These are phyloP conservation scores for Brachionus manjavacas DNA, from an alignment of 1,140 invertebrate genomes.

Conservation along the genomic window DNA sequence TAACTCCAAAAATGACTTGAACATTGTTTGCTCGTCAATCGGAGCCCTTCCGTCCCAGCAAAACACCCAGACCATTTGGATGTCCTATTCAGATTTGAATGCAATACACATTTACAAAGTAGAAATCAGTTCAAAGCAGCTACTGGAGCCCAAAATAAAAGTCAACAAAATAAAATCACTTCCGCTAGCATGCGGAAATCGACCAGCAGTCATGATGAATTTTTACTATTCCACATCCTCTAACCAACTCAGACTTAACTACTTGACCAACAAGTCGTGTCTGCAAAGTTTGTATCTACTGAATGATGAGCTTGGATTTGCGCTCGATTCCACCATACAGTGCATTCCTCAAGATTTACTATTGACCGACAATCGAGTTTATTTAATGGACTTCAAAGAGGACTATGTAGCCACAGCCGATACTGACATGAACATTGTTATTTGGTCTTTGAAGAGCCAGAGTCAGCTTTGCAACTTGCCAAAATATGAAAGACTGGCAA, in stretches of 20 bases:
- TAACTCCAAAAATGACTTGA: slow-evolving; percentile 63
- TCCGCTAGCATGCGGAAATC: slow-evolving; percentile 22
- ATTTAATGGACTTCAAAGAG: slow-evolving; percentile 20
- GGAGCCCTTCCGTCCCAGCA: neutral
- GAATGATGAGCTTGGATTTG: slow-evolving; percentile 22
- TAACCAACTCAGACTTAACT: neutral
- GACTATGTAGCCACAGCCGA: slow-evolving; percentile 19
- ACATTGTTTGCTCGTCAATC: slow-evolving; percentile 62
- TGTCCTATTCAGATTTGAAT: slow-evolving; percentile 35
- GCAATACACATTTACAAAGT: slow-evolving; percentile 25
- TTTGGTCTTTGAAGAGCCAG: slow-evolving; percentile 34
- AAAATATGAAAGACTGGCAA: neutral
- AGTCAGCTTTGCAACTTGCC: neutral
- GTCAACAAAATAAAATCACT: slow-evolving; percentile 21
- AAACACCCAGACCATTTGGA: neutral
- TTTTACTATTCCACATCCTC: neutral
- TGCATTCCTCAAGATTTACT: slow-evolving; percentile 28
- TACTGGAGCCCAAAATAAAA: slow-evolving; percentile 20
- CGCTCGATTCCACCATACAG: slow-evolving; percentile 22
- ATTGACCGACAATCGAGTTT: slow-evolving; percentile 3
- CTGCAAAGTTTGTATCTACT: neutral
- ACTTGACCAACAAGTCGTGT: slow-evolving; percentile 37
- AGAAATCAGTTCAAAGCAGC: slow-evolving; percentile 9
- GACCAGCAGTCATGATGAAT: slow-evolving; percentile 32
- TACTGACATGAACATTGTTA: slow-evolving; percentile 13